A percentile compares a stretch with the other conserved stretches of the same genome.
These are phyloP conservation scores for Bubo blakistoni DNA, from an alignment of 2,113 vertebrate species.

Conservation along the genomic window DNA sequence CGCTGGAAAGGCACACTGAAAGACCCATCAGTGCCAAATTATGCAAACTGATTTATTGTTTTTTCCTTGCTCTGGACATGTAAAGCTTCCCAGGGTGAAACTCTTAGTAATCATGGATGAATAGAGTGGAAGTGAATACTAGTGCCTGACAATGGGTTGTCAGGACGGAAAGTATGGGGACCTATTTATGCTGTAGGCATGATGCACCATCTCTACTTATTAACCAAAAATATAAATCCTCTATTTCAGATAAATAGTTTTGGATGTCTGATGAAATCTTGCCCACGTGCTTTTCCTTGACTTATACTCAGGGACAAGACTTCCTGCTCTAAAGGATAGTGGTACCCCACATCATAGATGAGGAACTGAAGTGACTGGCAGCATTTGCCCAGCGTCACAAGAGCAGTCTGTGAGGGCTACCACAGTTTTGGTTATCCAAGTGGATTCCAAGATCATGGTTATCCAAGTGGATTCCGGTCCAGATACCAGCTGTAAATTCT, in stretches of 20 bases:
- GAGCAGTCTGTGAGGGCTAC: background rate
- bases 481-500: background rate
- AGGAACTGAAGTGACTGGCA: background rate
- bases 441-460: background rate
- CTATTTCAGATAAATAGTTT: background rate
- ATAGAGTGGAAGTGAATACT: background rate
- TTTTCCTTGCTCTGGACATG: background rate
- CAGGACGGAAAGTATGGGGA: background rate
- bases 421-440: background rate
- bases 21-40: background rate
- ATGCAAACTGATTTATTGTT: background rate
- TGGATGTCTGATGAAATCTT: background rate
- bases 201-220: background rate
- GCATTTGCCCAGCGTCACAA: background rate
- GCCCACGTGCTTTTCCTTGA: background rate
- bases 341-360: too few relatives aligned
- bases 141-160: rapidly evolving
- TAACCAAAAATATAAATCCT: background rate
- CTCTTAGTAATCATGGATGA: background rate
- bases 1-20: background rate
- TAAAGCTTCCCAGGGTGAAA: background rate
- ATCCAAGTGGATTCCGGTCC: background rate
- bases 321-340: background rate
- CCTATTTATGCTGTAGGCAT: background rate
- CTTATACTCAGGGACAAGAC: background rate